Base-by-base conservation (phyloP, 2,888 invertebrate genomes). In the Eristalis arbustorum region DNA sequence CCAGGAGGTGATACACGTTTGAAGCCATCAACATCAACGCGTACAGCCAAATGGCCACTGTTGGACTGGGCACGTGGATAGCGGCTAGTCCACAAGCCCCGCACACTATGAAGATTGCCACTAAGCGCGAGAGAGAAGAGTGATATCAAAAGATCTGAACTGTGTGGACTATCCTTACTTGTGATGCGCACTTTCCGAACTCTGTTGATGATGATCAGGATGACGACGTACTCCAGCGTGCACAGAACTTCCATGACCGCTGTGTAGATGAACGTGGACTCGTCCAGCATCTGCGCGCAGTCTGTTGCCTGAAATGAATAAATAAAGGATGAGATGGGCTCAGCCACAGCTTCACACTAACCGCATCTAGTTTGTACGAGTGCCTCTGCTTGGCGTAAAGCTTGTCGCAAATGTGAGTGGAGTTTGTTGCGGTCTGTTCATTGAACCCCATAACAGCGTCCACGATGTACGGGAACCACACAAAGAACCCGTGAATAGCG, bases 381-480 rank as follows among this genome's bases (percentile, higher is more conserved):
- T 66, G 10, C 34, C 73, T 68, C 18, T 90, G 87, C 64, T 89
- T 89, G 1, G 76, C 67, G 69, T 90, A 83, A 22, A 91, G 76
- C 23, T 90, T 89, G 31, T 90, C 81, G 77, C 92, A 92, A 28
- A 92, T 89, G 31, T 84, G 82, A 1, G 84, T 87, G 3, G 87
- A 49, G 14, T 89, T 75, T 8, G 84, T 88, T 0, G 91, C 90
- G 77, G 90, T 88, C 8, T 84, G 71, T 3, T 89, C 80, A 67
- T 89, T 89, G 69, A 89, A 91, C 13, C 90, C 89, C 0, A 89
- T 89, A 77, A 91, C 88, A 23, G 90, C 89, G 74, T 92, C 91
- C 34, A 91, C 88, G 18, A 91, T 91, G 31, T 91, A 91, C 0
- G 92, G 92, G 67, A 91, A 91, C 91, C 91, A 92, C 90, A 92